Base-by-base conservation (phyloP, 2,113 vertebrate genomes). In the Pipa parva region DNA sequence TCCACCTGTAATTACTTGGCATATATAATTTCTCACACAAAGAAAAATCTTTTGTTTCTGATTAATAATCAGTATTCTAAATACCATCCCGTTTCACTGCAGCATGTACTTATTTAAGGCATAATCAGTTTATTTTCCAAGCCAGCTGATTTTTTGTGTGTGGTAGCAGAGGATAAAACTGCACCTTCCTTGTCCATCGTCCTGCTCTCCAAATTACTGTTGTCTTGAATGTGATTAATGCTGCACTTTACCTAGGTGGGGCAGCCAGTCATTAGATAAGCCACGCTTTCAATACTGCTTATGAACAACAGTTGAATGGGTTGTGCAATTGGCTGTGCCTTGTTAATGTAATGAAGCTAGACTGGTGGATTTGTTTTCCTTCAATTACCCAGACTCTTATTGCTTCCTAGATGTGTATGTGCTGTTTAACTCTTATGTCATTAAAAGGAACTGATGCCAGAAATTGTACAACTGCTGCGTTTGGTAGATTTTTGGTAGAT, bases 291-390 rank as follows among this genome's bases (percentile, higher is more conserved):
- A 61, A 59, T 60, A 45, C 57, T 54, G 66, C 25, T 69, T 54
- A 59, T 52, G 52, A 52, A 39, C 48, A 33, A 60, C 48, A 22
- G 31, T 45, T 39, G 56, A 59, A 60, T 28, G 24, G 39, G 33
- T 58, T 31, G 31, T 45, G 49, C 48, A 54, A 45, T 45, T 31
- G 29, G 9, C 66, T 61, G 57, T 22, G 36, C 33, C 57, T 60
- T 69, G 66, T 61, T 61, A 69, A 69, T 61, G 33, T 69, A 69
- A 69, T 61, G 57, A 69, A 69, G 57, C 33, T n/a, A 69, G 65
- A 52, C 65, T 60, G 56, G 6, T 68, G 26, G 64, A 68, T 68
- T 68, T 68, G 64, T 67, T 59, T 69, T 59, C 55, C 31, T 57
- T 68, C 24, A 50, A 50, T 49, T 49, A 49, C 42, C 42, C 21